phyloP scores from a whole-genome alignment of 2,113 vertebrate species.

The Heloderma charlesbogerti region DNA sequence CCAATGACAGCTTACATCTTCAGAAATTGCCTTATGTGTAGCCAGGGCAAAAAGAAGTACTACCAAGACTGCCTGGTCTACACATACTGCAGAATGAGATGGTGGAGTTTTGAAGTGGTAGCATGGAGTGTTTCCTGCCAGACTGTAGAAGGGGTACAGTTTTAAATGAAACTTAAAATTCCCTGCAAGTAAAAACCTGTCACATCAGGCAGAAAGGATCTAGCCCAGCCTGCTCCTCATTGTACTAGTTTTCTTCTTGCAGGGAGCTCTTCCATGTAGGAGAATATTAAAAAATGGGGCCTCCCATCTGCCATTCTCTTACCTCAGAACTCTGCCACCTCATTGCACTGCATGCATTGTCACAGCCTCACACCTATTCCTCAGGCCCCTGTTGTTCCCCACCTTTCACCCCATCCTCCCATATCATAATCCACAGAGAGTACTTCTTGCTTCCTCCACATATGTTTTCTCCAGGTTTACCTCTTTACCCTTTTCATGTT shows the following conservation, averaged over 20 bases:
- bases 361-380: not conserved
- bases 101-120: not conserved
- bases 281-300: not conserved
- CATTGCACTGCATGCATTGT: not conserved
- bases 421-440: not conserved
- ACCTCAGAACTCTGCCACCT: not conserved
- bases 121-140: not conserved
- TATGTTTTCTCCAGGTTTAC: not conserved
- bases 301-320: not conserved
- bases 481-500: not conserved
- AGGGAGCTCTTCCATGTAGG: not conserved
- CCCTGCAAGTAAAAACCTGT: not conserved
- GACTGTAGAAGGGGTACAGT: not conserved
- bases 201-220: not conserved
- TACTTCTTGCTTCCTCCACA: not conserved
- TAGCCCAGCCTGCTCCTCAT: too few species aligned
- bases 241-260: not conserved
- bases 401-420: not conserved
- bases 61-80: not conserved
- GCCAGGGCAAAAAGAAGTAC: not conserved
- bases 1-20: not conserved
- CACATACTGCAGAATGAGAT: not conserved
- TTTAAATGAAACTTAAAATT: slow-evolving; percentile 5
- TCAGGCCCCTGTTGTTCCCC: not conserved
- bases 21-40: not conserved